Conservation (phyloP, 2,888 invertebrate genomes). For the Clepsis dumicolana region DNA sequence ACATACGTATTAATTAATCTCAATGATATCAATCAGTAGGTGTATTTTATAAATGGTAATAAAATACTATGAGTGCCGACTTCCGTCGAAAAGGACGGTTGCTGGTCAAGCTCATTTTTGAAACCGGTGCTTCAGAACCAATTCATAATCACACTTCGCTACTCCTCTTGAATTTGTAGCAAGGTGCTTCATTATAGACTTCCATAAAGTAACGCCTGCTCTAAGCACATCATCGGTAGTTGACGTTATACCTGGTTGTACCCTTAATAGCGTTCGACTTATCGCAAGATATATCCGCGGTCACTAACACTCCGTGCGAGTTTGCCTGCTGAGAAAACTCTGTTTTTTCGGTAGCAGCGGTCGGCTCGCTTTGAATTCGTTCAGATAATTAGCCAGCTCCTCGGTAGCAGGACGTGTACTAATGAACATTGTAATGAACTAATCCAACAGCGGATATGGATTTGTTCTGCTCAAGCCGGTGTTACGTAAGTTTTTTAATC, state of each 20-base stretch:
- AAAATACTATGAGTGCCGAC: constrained; percentile 44
- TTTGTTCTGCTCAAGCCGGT: constrained; percentile 60
- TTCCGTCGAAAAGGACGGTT: too few species aligned
- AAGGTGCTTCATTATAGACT: neutral
- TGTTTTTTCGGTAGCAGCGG: constrained; percentile 62
- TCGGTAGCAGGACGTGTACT: constrained; percentile 69
- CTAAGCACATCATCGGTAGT: neutral
- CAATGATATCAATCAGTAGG: constrained; percentile 55
- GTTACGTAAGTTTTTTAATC: constrained; percentile 50
- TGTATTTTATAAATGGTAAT: constrained; percentile 44
- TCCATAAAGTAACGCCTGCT: neutral
- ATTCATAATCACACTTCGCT: too few species aligned
- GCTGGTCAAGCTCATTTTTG: too few species aligned
- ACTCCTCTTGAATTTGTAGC: too few species aligned
- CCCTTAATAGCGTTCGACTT: constrained; percentile 31
- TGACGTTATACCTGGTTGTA: neutral
- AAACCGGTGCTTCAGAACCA: too few species aligned
- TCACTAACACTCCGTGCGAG: constrained; percentile 54
- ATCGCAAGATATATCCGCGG: constrained; percentile 65
- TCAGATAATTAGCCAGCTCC: constrained; percentile 77
- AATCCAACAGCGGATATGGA: constrained; percentile 68
- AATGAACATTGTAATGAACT: constrained; percentile 57
- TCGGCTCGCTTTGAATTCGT: constrained; percentile 65
- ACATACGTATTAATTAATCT: constrained; percentile 49
- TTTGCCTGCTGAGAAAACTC: constrained; percentile 57